These are phyloP conservation scores for Agrotis segetum DNA, from an alignment of 2,888 invertebrate genomes.

Conservation along the genomic window DNA sequence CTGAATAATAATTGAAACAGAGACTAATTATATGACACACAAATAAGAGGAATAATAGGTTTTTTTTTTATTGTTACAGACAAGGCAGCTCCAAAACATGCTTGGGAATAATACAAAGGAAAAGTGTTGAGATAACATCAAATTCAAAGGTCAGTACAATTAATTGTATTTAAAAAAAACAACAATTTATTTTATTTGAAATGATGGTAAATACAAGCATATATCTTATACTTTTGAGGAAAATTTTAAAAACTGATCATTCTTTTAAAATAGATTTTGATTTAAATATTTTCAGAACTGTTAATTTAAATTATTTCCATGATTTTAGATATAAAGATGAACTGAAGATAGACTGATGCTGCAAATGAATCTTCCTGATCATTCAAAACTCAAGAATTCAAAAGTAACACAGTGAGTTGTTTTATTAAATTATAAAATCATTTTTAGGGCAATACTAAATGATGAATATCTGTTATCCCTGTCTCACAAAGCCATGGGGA, in stretches of 20 bases:
- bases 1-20: constrained; percentile 55
- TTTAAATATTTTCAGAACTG: background rate
- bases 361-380: too few species aligned
- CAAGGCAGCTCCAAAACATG: background rate
- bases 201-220: constrained; percentile 76
- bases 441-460: constrained; percentile 50
- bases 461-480: constrained; percentile 84
- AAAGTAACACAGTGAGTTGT: constrained; percentile 23
- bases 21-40: background rate
- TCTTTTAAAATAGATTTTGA: too few species aligned
- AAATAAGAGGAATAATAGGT: background rate
- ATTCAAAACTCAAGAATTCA: background rate
- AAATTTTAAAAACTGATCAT: constrained; percentile 63
- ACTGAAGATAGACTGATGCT: background rate
- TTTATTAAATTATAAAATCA: background rate
- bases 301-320: background rate
- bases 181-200: constrained; percentile 63
- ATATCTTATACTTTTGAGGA: constrained; percentile 76
- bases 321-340: background rate
- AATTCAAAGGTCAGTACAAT: constrained; percentile 20
- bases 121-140: background rate
- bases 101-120: background rate
- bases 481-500: constrained; percentile 81
- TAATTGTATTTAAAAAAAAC: background rate
- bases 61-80: background rate